Conservation (phyloP, 2,797 vertebrate genomes). For the Geotria australis region DNA sequence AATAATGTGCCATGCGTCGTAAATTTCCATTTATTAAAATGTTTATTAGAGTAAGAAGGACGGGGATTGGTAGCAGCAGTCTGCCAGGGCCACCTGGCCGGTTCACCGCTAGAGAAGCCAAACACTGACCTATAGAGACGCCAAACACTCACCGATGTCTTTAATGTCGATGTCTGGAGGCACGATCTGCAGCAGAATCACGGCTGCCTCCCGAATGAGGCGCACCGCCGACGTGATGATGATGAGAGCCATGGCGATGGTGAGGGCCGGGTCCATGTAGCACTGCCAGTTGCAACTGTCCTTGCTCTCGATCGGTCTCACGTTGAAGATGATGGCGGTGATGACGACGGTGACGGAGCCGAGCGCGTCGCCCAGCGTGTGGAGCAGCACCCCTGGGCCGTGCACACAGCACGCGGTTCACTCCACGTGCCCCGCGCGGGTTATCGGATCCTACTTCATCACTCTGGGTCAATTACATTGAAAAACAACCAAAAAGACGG, state of each 20-base stretch:
- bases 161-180: slow-evolving; percentile 18
- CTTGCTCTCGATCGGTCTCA: slow-evolving; percentile 9
- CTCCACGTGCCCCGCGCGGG: too few species aligned
- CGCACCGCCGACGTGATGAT: slow-evolving; percentile 30
- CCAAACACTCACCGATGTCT: slow-evolving; percentile 18
- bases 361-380: slow-evolving; percentile 40
- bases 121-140: slow-evolving; percentile 17
- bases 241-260: slow-evolving; percentile 32
- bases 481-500: too few species aligned
- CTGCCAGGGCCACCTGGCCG: too few species aligned
- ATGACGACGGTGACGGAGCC: slow-evolving; percentile 39
- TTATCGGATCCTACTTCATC: too few species aligned
- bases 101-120: too few species aligned
- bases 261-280: slow-evolving; percentile 40
- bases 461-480: too few species aligned
- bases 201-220: slow-evolving; percentile 30
- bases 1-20: too few species aligned
- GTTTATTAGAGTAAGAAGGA: too few species aligned
- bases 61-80: too few species aligned
- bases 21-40: too few species aligned
- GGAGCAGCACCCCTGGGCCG: slow-evolving; percentile 29
- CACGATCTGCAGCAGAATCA: slow-evolving; percentile 37
- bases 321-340: slow-evolving; percentile 29
- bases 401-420: too few species aligned
- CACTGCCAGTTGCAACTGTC: slow-evolving; percentile 34